Base-by-base conservation (phyloP, 2,888 invertebrate species). In the Cosmopolites sordidus region DNA sequence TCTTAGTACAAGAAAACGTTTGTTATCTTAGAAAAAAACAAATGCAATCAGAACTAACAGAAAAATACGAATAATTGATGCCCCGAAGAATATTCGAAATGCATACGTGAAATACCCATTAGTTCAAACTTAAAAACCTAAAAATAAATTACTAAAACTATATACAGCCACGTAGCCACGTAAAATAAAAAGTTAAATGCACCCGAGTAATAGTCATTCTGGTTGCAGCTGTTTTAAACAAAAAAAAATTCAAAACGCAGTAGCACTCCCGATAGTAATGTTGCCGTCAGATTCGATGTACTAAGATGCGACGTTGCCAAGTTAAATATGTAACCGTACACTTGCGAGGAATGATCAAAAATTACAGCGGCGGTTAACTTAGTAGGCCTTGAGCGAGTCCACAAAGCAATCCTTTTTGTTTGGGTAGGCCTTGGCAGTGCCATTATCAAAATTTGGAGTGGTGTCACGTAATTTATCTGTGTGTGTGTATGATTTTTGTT, bases 331-430 rank as follows among this genome's bases (percentile, higher is more conserved):
- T 63, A 62, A 64, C 62, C 58, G 61, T 63, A 61, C 59, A 62
- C 62, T 59, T 67, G 65, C 64, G 63, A 67, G 68, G 69, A 69
- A 70, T 70, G 69, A 66, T 69, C 64, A 64, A 69, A 67, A 67
- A 62, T 65, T 60, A 61, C 63, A 59, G 60, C 61, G 54, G 48
- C 43, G 52, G 59, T 59, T 60, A 58, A 50, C 60, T 56, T 51
- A 44, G 27, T 47, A 47, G 38, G 43, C 48, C 48, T 48, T 39
- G 42, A 41, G 30, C 33, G 29, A 38, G 44, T 43, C 41, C 41
- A 43, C 33, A 46, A 45, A 52, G 40, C 39, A 38, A 47, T 52
- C 42, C 43, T 47, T 22, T 33, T 22, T 43, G 42, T 41, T 38
- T 30, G 30, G 16, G 37, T 44, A 48, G 62, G 57, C 59, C 59